Evolutionary conservation across 2,113 vertebrate species (phyloP).

Genomic region (Sardina pilchardus): DNA sequence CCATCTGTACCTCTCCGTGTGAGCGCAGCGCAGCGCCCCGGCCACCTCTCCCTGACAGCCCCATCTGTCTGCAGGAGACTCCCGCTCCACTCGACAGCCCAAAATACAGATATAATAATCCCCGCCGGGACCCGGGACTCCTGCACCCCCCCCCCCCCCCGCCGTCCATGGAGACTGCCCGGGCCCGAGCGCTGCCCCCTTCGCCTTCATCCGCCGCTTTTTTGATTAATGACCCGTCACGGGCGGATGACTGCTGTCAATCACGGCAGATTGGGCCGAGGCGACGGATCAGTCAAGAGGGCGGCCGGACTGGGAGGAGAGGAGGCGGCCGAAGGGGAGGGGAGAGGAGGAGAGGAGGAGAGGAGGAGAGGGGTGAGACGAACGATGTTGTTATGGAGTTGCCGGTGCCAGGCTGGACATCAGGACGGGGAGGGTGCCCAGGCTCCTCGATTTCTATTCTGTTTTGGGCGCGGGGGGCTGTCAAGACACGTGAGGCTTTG

Average conservation of each 20-base stretch:
- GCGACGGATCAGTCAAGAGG: background rate
- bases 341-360: background rate
- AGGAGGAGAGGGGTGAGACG: background rate
- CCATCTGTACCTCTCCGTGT: slow-evolving; percentile 1
- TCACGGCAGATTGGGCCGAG: slow-evolving; percentile 19
- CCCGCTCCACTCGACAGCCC: background rate
- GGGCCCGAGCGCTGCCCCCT: background rate
- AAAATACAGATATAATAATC: slow-evolving; percentile 43
- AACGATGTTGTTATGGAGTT: slow-evolving; percentile 16
- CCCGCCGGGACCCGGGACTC: slow-evolving; percentile 21
- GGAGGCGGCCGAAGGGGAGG: background rate
- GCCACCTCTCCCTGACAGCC: slow-evolving; percentile 2
- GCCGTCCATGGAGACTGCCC: slow-evolving; percentile 31
- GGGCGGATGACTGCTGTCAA: slow-evolving; percentile 44
- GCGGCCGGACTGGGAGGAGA: background rate
- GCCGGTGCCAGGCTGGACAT: background rate
- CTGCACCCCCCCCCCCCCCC: slow-evolving; percentile 9
- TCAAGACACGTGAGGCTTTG: background rate
- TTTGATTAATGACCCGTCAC: slow-evolving; percentile 52
- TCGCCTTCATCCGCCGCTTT: slow-evolving; percentile 27
- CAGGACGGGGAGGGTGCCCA: background rate
- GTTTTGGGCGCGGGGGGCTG: background rate
- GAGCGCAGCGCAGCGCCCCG: background rate
- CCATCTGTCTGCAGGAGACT: background rate
- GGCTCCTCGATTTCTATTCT: background rate